These are phyloP conservation scores for Prolemur simus DNA, from an alignment of 2,113 vertebrate genomes.

Conservation along the genomic window DNA sequence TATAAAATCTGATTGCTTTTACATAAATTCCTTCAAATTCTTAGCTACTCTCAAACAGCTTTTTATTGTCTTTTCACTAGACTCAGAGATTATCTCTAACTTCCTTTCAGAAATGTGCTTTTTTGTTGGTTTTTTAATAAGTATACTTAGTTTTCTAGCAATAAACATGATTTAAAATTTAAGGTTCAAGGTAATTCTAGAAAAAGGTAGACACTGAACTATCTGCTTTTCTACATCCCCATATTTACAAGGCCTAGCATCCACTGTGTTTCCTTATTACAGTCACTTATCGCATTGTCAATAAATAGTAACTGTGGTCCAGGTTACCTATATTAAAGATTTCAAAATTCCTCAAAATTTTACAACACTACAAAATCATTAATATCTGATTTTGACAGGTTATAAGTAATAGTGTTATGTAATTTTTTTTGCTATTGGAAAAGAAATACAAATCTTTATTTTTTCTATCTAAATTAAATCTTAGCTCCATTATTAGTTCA, in stretches of 20 bases:
- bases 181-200: conserved; percentile 84
- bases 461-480: conserved; percentile 70
- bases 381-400: conserved; percentile 77
- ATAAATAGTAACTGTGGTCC: conserved; percentile 80
- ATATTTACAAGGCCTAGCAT: conserved; percentile 75
- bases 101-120: conserved; percentile 84
- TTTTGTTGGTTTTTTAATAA: conserved; percentile 74
- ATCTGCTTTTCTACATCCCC: conserved; percentile 30
- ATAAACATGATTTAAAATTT: conserved; percentile 79
- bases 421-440: conserved; percentile 80
- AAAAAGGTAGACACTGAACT: conserved; percentile 80
- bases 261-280: conserved; percentile 71
- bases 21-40: conserved; percentile 70
- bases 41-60: conserved; percentile 75
- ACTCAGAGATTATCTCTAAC: conserved; percentile 71
- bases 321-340: conserved; percentile 74
- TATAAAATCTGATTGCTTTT: conserved; percentile 84
- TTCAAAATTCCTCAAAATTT: conserved; percentile 62
- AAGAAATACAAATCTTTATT: conserved; percentile 79
- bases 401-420: conserved; percentile 79
- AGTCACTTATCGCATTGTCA: conserved; percentile 62
- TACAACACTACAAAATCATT: conserved; percentile 75
- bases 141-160: conserved; percentile 69
- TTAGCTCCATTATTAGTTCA: conserved; percentile 67
- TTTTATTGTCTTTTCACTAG: conserved; percentile 74